These are phyloP conservation scores for Sebastes matsubarae DNA, from an alignment of 2,797 vertebrate species.

Conservation along the genomic window DNA sequence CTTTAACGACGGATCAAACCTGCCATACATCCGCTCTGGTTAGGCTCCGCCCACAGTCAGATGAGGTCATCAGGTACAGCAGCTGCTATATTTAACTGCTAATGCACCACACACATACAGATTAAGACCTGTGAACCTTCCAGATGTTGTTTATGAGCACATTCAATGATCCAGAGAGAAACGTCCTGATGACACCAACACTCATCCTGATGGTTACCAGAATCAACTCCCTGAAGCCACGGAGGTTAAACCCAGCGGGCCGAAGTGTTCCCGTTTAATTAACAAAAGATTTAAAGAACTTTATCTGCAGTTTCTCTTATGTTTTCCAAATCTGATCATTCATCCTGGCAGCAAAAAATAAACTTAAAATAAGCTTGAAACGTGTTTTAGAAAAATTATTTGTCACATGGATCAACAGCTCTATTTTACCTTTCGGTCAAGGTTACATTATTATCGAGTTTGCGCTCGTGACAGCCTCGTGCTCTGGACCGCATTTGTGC, in stretches of 20 bases:
- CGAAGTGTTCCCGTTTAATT: not conserved
- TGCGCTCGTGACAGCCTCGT: too few relatives aligned
- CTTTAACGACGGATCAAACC: not conserved
- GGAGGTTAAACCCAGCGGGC: not conserved
- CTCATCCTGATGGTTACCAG: not conserved
- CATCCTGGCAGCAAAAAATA: not conserved
- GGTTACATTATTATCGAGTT: too few relatives aligned
- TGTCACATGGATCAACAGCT: too few relatives aligned
- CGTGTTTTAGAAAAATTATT: not conserved
- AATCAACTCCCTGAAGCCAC: not conserved
- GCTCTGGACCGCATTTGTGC: too few relatives aligned
- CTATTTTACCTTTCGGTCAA: too few relatives aligned
- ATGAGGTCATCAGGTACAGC: conserved; percentile 38
- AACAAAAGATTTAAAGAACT: not conserved
- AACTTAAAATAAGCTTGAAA: not conserved
- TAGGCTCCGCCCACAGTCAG: conserved; percentile 4
- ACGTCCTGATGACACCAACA: not conserved
- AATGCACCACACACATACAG: conserved; percentile 24
- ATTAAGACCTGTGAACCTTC: conserved; percentile 49
- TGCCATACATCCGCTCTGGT: not conserved
- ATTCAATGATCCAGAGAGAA: conserved; percentile 20
- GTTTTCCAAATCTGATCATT: not conserved
- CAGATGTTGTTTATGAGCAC: conserved; percentile 71
- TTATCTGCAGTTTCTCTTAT: too few relatives aligned
- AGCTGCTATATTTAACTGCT: conserved; percentile 53